Base-by-base conservation (phyloP, 2,888 invertebrate species). In the Zelleria hepariella region DNA sequence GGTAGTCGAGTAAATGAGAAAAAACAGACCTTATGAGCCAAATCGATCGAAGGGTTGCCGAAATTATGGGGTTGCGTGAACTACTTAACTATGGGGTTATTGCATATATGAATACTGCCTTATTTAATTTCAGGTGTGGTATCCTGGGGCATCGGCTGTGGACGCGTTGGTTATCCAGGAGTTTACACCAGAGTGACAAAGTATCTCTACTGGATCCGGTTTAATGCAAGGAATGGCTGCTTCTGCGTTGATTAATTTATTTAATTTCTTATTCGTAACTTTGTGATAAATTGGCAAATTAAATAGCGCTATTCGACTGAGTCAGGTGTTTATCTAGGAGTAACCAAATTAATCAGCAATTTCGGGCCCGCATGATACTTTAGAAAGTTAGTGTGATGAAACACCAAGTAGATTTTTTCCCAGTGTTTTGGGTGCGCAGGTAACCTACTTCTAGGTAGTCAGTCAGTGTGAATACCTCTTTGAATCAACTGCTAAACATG, bases 91-190 rank as follows among this genome's bases (percentile, higher is more conserved):
- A n/a, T n/a, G n/a, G n/a, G n/a, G n/a, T n/a, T n/a, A n/a, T n/a
- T n/a, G n/a, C n/a, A n/a, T n/a, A n/a, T n/a, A n/a, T n/a, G n/a
- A n/a, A n/a, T n/a, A n/a, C n/a, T n/a, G n/a, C n/a, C n/a, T n/a
- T n/a, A n/a, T n/a, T n/a, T n/a, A n/a, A 24, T n/a, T 47, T 42
- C 73, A 93, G 93, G 94, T 18, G 90, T 96, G 23, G 96, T 96
- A 0, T 96, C 96, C 0, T 96, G 96, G 96, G 96, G 96, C 6
- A 95, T 96, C 63, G 96, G 96, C 15, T 96, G 96, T 71, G 96
- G 95, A 0, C 90, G 96, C 53, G 92, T 92, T 0, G 94, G 95
- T 6, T 96, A 95, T 74, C 95, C 95, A 0, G 96, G 96, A 0
- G 95, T 96, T 2, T 96, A 96, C 73, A 95, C 96, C 0, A 89